Evolutionary conservation across 2,113 vertebrate species (phyloP), one percentile per base, ranked within the genome.

Genomic region (Gadus macrocephalus): DNA sequence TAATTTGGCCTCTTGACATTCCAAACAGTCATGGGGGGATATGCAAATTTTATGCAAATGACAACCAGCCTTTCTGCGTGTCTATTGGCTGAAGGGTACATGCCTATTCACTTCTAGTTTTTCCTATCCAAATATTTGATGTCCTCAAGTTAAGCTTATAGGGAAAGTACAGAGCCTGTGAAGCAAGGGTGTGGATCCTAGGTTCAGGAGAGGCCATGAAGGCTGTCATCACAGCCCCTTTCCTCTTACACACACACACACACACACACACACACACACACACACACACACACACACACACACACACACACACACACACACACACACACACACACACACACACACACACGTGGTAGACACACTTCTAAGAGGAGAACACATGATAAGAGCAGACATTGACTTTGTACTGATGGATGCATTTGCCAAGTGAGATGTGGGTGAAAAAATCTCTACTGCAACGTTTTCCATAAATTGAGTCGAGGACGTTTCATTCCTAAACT

Each of bases 41-140:
- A 92, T 91, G 91, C 88, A 92, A 93, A 92, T 91, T n/a, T 69
- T 68, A 93, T 92, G 89, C 87, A 92, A 91, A 93, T 91, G 82
- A 81, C 78, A 83, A 79, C 77, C 59, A 67, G 69, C 6, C 81
- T 49, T 76, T 80, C 78, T 87, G 76, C 80, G 78, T 80, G 84
- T 82, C 74, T 5, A 75, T 72, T 80, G 85, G 81, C 78, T 67
- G n/a, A 70, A 83, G 77, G 76, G 74, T 60, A 62, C 27, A 66
- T 67, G 78, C 76, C 81, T 60, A 62, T 8, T 78, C 73, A 67
- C 16, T 62, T 60, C 69, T 71, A 38, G 55, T 81, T 83, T 76
- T 72, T 71, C 77, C 76, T 83, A 83, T 77, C 79, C 80, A 85
- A 87, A 83, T 85, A 82, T 84, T 81, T 79, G 83, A 71, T 64